These are phyloP conservation scores for Drosophila baimaii DNA, from an alignment of 1,140 invertebrate species.

Conservation along the genomic window DNA sequence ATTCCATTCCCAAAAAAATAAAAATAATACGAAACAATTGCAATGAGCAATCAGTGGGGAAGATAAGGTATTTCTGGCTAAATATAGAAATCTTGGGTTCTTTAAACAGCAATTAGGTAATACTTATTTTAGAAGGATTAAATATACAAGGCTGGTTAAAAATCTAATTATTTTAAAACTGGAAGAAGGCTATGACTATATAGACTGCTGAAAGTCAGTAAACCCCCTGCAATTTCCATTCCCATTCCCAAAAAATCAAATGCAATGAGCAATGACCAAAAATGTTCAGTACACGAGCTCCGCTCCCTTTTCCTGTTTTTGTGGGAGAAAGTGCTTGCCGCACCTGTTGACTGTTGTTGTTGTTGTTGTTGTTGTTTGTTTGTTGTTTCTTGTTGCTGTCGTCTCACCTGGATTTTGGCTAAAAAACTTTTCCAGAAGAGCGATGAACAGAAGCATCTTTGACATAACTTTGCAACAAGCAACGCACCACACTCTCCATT, in stretches of 20 bases:
- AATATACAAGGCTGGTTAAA: no score
- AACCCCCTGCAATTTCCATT: background rate
- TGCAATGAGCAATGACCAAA: conserved; percentile 43
- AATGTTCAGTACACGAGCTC: background rate
- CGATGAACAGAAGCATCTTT: conserved; percentile 44
- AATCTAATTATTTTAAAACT: background rate
- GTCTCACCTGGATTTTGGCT: conserved; percentile 14
- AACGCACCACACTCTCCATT: conserved; percentile 38
- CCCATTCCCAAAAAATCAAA: conserved; percentile 14
- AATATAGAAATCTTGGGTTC: background rate
- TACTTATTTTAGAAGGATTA: background rate
- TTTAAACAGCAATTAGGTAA: background rate
- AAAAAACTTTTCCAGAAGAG: conserved; percentile 30
- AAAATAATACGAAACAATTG: conserved; percentile 17
- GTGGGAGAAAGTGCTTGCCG: conserved; percentile 48
- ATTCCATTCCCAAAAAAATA: conserved; percentile 14
- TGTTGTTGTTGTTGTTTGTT: conserved; percentile 1
- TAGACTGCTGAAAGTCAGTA: no score
- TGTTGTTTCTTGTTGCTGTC: conserved; percentile 5
- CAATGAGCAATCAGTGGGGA: conserved; percentile 28
- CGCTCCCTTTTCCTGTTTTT: conserved; percentile 56
- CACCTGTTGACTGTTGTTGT: conserved; percentile 34
- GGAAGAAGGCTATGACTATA: background rate
- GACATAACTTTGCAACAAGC: conserved; percentile 37
- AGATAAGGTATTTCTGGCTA: background rate